A percentile compares a stretch with the other conserved stretches of the same genome.
Conservation (phyloP, 2,888 invertebrate species). For the Sminthurinus aureus region DNA sequence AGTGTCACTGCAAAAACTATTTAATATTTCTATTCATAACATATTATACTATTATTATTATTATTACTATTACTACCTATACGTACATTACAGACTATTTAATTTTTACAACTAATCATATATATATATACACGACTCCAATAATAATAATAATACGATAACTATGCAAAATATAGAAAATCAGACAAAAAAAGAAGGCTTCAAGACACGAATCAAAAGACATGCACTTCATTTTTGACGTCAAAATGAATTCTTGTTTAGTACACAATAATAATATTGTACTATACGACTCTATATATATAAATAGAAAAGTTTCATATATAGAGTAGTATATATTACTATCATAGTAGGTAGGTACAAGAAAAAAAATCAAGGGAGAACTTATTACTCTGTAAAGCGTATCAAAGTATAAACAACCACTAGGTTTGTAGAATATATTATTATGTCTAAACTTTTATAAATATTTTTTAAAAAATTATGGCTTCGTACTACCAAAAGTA, state of each 20-base stretch:
- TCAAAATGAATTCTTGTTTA: constrained; percentile 19
- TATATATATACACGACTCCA: no score
- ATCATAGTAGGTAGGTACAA: constrained; percentile 11
- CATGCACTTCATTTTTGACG: constrained; percentile 27
- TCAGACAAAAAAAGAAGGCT: constrained; percentile 1
- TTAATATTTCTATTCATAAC: no score
- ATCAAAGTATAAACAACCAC: constrained; percentile 51
- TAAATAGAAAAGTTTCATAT: constrained; percentile 24
- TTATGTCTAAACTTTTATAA: no score
- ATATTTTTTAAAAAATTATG: constrained; percentile 45
- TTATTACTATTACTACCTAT: background rate
- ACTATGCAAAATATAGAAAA: background rate
- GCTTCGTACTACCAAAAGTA: constrained; percentile 42
- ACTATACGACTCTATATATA: constrained; percentile 16
- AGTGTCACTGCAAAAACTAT: background rate
- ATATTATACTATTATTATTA: no score
- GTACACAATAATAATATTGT: background rate
- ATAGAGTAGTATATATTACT: constrained; percentile 12
- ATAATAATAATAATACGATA: background rate
- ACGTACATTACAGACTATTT: background rate
- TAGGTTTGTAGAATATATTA: constrained; percentile 16
- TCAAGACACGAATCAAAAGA: constrained; percentile 10
- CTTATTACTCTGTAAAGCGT: constrained; percentile 39
- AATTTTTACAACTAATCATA: no score
- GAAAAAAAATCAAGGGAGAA: constrained; percentile 39